Conservation (phyloP, 64 coral and sea anemone species). For the Trachythela sp. region DNA sequence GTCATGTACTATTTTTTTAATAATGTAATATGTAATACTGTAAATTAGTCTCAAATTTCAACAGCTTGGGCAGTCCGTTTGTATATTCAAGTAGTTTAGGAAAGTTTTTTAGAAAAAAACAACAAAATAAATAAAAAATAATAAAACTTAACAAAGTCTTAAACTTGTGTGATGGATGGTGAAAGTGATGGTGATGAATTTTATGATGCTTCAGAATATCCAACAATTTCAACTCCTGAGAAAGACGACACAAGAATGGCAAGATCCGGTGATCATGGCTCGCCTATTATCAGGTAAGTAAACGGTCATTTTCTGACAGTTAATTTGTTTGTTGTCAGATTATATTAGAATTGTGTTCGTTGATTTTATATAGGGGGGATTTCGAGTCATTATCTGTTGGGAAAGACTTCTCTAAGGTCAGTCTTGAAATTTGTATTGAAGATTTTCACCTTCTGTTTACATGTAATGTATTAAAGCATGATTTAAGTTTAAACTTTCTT, state of each 20-base stretch:
- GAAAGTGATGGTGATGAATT: constrained; percentile 4
- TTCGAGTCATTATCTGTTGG: not conserved
- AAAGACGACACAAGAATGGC: not conserved
- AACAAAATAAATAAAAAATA: not conserved
- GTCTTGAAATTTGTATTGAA: not conserved
- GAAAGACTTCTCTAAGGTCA: not conserved
- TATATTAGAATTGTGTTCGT: not conserved
- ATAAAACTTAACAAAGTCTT: not conserved
- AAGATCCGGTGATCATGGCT: not conserved
- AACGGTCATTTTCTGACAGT: not conserved
- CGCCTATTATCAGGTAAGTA: not conserved
- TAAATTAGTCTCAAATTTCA: no score
- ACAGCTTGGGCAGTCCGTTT: no score
- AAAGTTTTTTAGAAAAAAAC: not conserved
- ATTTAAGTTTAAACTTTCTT: not conserved
- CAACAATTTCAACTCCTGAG: not conserved
- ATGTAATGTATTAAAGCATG: not conserved
- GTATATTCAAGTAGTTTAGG: not conserved
- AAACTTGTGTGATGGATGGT: not conserved
- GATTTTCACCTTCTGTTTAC: not conserved
- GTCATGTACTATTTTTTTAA: no score
- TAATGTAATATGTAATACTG: no score
- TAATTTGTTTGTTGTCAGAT: not conserved
- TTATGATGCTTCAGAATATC: not conserved
- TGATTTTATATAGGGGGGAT: not conserved